These are phyloP conservation scores for Drosophila triauraria DNA, from an alignment of 1,140 invertebrate genomes.

Conservation along the genomic window DNA sequence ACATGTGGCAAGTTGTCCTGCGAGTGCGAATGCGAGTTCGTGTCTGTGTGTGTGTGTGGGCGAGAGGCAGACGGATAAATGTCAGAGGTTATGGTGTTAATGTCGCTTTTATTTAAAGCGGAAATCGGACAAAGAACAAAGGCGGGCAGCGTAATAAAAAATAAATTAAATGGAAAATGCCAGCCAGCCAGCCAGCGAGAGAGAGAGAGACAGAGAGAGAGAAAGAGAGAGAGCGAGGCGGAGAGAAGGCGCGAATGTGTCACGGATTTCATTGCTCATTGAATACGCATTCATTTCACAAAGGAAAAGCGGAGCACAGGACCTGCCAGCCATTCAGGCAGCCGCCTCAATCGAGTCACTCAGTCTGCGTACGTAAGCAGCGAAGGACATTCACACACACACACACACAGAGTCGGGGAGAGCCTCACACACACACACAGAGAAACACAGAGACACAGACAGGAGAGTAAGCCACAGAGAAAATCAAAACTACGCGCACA, in stretches of 20 bases:
- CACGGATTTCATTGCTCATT: slow-evolving; percentile 83
- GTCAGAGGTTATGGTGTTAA: slow-evolving; percentile 82
- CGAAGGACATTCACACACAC: slow-evolving; percentile 59
- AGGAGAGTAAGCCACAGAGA: slow-evolving; percentile 77
- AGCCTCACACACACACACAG: slow-evolving; percentile 35
- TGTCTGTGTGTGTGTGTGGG: slow-evolving; percentile 9
- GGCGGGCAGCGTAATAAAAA: slow-evolving; percentile 71
- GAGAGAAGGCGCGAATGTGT: slow-evolving; percentile 73
- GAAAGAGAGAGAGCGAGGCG: not conserved
- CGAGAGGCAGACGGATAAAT: slow-evolving; percentile 57
- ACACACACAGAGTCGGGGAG: slow-evolving; percentile 33
- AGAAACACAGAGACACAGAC: slow-evolving; percentile 48
- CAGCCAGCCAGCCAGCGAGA: slow-evolving; percentile 15
- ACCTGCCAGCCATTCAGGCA: slow-evolving; percentile 74
- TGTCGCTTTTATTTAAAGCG: slow-evolving; percentile 82
- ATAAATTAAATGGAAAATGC: slow-evolving; percentile 83
- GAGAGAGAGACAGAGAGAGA: not conserved
- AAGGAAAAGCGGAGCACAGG: slow-evolving; percentile 50
- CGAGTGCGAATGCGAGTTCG: not conserved
- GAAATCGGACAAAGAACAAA: slow-evolving; percentile 76
- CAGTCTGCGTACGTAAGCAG: slow-evolving; percentile 83
- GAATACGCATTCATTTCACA: slow-evolving; percentile 82
- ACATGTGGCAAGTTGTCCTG: slow-evolving; percentile 42
- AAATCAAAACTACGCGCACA: slow-evolving; percentile 81
- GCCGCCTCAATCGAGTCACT: slow-evolving; percentile 79